Percentiles rank a stretch among this genome's conserved stretches.
These are phyloP conservation scores for Ictalurus furcatus DNA, from an alignment of 2,113 vertebrate genomes.

Conservation along the genomic window DNA sequence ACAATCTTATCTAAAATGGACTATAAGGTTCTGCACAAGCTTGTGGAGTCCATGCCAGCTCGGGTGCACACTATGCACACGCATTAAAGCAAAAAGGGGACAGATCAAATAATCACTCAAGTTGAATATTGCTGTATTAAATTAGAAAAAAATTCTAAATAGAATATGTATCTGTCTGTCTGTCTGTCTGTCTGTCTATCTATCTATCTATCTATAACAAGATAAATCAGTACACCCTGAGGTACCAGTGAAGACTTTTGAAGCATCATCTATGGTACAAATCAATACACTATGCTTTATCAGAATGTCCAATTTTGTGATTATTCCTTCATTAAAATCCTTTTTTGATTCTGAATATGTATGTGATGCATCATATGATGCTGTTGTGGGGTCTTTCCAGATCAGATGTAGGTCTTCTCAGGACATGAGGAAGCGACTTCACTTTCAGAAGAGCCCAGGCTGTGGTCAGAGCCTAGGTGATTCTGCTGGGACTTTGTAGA, in stretches of 20 bases:
- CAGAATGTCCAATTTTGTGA: slow-evolving; percentile 20
- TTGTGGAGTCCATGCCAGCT: background rate
- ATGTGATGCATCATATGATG: background rate
- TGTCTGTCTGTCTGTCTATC: too few relatives aligned
- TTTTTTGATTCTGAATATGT: background rate
- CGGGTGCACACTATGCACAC: background rate
- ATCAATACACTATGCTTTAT: slow-evolving; percentile 22
- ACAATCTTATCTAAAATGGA: too few relatives aligned
- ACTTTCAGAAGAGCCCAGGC: slow-evolving; percentile 25
- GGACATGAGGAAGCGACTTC: slow-evolving; percentile 48
- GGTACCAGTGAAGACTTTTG: background rate
- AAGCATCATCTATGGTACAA: background rate
- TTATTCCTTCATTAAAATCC: background rate
- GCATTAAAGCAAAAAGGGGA: background rate
- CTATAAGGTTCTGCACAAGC: too few relatives aligned
- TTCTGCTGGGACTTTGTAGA: slow-evolving; percentile 67
- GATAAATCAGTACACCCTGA: background rate
- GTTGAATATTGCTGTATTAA: too few relatives aligned
- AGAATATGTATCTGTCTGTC: too few relatives aligned
- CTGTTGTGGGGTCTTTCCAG: background rate
- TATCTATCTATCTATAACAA: background rate
- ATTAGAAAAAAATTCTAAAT: too few relatives aligned
- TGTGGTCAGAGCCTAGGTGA: slow-evolving; percentile 48
- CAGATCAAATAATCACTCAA: background rate
- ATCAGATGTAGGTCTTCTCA: slow-evolving; percentile 64